Conservation (phyloP, 2,888 invertebrate genomes). For the Cybosia mesomella region DNA sequence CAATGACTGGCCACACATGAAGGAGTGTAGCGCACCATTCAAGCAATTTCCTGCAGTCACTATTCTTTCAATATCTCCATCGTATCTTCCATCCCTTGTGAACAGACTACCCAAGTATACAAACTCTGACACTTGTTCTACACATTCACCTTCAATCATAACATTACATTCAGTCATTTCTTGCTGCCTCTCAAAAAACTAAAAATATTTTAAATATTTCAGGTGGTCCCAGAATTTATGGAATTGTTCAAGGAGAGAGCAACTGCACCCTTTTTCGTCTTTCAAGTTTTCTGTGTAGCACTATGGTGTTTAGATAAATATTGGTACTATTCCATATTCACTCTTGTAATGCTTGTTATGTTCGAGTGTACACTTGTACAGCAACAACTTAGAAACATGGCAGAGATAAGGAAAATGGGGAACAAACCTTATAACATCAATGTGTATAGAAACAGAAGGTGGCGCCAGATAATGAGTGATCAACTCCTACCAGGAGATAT, state of each 20-base stretch:
- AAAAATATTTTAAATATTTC: slow-evolving; percentile 51
- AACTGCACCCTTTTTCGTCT: slow-evolving; percentile 99
- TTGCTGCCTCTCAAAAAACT: no score
- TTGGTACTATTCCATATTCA: slow-evolving; percentile 99
- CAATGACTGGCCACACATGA: no score
- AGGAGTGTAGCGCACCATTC: no score
- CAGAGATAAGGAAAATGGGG: slow-evolving; percentile 99
- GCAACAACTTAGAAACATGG: slow-evolving; percentile 99
- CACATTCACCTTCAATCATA: no score
- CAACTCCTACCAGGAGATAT: slow-evolving; percentile 98
- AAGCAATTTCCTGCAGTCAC: no score
- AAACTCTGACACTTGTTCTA: no score
- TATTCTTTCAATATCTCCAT: no score
- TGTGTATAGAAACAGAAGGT: slow-evolving; percentile 96
- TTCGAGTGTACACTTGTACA: slow-evolving; percentile 99
- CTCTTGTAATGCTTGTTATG: slow-evolving; percentile 97
- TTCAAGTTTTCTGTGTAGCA: slow-evolving; percentile 99
- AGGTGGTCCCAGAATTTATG: slow-evolving; percentile 97
- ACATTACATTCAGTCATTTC: no score
- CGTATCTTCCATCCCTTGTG: no score
- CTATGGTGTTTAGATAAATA: slow-evolving; percentile 99
- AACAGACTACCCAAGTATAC: no score
- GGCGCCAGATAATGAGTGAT: slow-evolving; percentile 94
- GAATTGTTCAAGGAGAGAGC: slow-evolving; percentile 99
- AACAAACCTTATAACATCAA: slow-evolving; percentile 97